Conservation (phyloP, 2,888 invertebrate species). For the Tachina fera region DNA sequence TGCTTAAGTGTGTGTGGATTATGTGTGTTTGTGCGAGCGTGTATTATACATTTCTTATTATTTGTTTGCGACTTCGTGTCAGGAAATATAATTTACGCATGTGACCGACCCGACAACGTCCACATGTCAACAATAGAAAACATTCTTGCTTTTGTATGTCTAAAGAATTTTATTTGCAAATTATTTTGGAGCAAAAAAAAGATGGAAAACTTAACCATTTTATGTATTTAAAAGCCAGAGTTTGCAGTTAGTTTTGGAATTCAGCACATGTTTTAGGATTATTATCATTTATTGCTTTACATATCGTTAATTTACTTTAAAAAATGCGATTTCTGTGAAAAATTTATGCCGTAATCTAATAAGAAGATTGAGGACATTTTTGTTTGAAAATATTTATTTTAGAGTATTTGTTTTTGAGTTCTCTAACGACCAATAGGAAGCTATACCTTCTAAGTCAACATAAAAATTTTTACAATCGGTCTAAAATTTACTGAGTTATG, state of each 20-base stretch:
- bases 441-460: no score
- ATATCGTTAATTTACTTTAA: no score
- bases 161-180: slow-evolving; percentile 51
- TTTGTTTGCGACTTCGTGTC: slow-evolving; percentile 60
- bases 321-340: no score
- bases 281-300: no score
- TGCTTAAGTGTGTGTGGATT: background rate
- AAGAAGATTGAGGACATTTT: no score
- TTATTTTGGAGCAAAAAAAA: slow-evolving; percentile 9
- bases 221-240: slow-evolving; percentile 37
- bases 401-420: no score
- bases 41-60: slow-evolving; percentile 25
- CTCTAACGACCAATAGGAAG: no score
- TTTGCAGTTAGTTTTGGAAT: slow-evolving; percentile 19
- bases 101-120: slow-evolving; percentile 69
- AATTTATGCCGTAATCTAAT: no score
- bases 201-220: slow-evolving; percentile 9
- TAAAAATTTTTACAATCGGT: no score
- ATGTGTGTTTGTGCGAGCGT: background rate
- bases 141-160: slow-evolving; percentile 26
- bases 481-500: no score
- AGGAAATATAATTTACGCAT: slow-evolving; percentile 73
- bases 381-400: no score
- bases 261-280: no score
- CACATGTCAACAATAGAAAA: slow-evolving; percentile 62